Evolutionary conservation across 2,797 vertebrate genomes (phyloP).

Genomic region (Scolopax bukidnonensis): DNA sequence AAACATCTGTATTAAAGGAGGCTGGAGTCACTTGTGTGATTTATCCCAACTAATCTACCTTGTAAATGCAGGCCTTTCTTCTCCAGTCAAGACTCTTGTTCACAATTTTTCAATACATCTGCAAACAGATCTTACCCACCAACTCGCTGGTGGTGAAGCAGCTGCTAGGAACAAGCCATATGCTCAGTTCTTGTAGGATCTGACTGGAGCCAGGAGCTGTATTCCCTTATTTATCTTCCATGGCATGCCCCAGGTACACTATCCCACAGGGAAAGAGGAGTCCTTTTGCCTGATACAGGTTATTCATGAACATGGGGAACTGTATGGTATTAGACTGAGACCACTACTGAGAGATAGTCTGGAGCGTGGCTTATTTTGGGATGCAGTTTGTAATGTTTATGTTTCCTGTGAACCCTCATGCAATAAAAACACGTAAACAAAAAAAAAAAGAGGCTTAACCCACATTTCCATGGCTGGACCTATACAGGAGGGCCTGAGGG

Average conservation of each 20-base stretch:
- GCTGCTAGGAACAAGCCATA: not conserved
- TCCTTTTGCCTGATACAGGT: not conserved
- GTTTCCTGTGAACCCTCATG: not conserved
- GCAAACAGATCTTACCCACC: not conserved
- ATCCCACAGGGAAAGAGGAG: not conserved
- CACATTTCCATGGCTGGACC: not conserved
- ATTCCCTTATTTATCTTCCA: not conserved
- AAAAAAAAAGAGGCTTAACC: not conserved
- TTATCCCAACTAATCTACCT: not conserved
- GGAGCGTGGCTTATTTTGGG: not conserved
- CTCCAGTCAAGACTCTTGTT: not conserved
- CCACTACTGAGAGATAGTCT: not conserved
- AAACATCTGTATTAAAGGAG: not conserved
- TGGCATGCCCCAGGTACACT: not conserved
- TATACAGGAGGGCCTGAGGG: not conserved
- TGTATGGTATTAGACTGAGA: not conserved
- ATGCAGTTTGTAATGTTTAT: not conserved
- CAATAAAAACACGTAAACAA: not conserved
- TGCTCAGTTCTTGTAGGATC: not conserved
- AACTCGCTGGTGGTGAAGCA: not conserved
- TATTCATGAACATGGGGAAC: not conserved
- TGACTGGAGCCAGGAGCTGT: not conserved
- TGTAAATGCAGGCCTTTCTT: not conserved
- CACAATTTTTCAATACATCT: not conserved
- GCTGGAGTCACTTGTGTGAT: not conserved